Percentiles rank a stretch among this genome's conserved stretches.
Evolutionary conservation across 2,113 vertebrate genomes (phyloP).

Genomic region (Neopipo cinnamomea): DNA sequence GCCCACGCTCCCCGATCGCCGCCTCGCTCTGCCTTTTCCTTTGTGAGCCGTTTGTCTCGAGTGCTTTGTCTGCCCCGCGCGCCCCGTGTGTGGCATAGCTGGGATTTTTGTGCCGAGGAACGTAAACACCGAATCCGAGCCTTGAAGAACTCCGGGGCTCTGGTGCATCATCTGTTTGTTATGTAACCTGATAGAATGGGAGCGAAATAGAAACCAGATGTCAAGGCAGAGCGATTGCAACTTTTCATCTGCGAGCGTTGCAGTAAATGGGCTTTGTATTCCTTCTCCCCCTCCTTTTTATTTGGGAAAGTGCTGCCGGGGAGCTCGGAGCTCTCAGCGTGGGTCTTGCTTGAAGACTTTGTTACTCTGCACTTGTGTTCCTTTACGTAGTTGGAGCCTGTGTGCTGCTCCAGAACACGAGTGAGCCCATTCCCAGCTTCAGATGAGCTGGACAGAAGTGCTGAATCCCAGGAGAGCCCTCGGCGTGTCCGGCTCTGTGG

Average conservation of each 20-base stretch:
- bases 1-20: neutral
- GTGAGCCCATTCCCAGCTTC: neutral
- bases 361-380: neutral
- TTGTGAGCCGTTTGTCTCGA: neutral
- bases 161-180: constrained; percentile 54
- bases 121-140: constrained; percentile 53
- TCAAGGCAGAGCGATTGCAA: constrained; percentile 30
- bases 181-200: constrained; percentile 61
- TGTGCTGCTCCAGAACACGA: neutral
- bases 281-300: neutral
- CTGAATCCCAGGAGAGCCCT: neutral
- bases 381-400: neutral
- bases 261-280: constrained; percentile 18
- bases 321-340: neutral
- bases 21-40: neutral
- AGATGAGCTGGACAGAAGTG: neutral
- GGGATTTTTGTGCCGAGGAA: constrained; percentile 45
- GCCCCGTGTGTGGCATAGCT: constrained; percentile 38
- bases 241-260: neutral
- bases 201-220: constrained; percentile 69
- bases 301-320: neutral
- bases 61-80: neutral
- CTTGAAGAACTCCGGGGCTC: constrained; percentile 5
- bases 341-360: constrained; percentile 1
- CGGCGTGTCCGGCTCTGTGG: neutral